Base-by-base conservation (phyloP, 1,140 invertebrate species). In the Anastatus disparis region DNA sequence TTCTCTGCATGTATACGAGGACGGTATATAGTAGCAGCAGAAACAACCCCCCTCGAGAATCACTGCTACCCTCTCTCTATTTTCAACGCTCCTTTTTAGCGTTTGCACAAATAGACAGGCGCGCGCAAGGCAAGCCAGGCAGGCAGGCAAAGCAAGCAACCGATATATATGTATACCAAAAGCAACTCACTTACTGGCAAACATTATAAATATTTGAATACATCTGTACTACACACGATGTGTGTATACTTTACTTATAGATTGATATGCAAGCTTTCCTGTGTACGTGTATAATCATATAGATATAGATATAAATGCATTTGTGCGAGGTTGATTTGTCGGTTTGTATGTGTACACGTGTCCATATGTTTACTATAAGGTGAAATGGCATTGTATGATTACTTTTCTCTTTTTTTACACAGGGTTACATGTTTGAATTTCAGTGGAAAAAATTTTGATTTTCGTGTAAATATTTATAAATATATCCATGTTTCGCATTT, bases 151-250 rank as follows among this genome's bases (percentile, higher is more conserved):
- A 26, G 29, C 31, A 27, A 52, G 26, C 13, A 12, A 13, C 53
- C 38, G 12, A 46, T 58, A n/a, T n/a, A n/a, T n/a, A n/a, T n/a
- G n/a, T n/a, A n/a, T n/a, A n/a, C n/a, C n/a, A n/a, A n/a, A n/a
- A n/a, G n/a, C n/a, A n/a, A n/a, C n/a, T n/a, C n/a, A 67, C 59
- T 10, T 24, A n/a, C 20, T 24, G 8, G 38, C 50, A 17, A 55
- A 44, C 59, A 70, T 62, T 62, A 62, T 70, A 71, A 64, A 71
- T 64, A 71, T 71, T 70, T 71, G 40, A 63, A 71, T 55, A 15
- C 48, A 6, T 35, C 20, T 29, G 44, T 68, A 40, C 7, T 26
- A 22, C n/a, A n/a, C n/a, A 17, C n/a, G 42, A 46, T 29, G 20
- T n/a, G 38, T n/a, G n/a, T n/a, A n/a, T n/a, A n/a, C n/a, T n/a